Base-by-base conservation (phyloP, 1,140 invertebrate genomes). In the Drosophila insularis region DNA sequence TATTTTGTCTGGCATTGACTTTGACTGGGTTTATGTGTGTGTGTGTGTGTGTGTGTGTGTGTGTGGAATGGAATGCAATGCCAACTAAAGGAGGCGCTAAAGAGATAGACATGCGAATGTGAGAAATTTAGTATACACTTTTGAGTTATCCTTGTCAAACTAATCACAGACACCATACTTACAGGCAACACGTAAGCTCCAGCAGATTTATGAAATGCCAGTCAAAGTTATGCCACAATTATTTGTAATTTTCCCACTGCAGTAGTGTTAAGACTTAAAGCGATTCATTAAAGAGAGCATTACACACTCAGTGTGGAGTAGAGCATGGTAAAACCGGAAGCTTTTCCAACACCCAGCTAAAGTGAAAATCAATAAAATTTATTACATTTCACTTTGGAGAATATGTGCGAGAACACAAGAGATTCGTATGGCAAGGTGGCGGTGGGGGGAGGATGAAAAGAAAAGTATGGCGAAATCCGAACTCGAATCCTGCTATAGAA, bases 361-460 rank as follows among this genome's bases (percentile, higher is more conserved):
- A 78, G 80, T 56, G 80, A 82, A 82, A 82, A 82, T 82, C 80
- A 78, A 82, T 82, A 82, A 78, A 78, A 82, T 82, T 82, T 82
- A 82, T 82, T 75, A 68, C 80, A 75, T 82, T 81, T 78, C 80
- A 78, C 67, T 75, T 68, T 60, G 58, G 59, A 67, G 60, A 55
- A 23, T 50, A 27, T 53, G 39, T 31, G 55, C 40, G 43, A 21
- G 43, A 50, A 6, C 2, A 50, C 7, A 10, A 21, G 19, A 21
- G 17, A 21, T 21, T 8, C 11, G 7, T 7, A 4, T 27, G 13
- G 14, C 4, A 14, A 1, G 43, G 43, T 4, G 17, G 43, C 0
- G 8, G 43, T 4, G 17, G 43, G 2, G 8, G 40, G n/a, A 50
- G 8, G 4, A 2, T 17, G n/a, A 17, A 46, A 2, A 17, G 14